Evolutionary conservation across 2,113 vertebrate species (phyloP).

Genomic region (Menura novaehollandiae): DNA sequence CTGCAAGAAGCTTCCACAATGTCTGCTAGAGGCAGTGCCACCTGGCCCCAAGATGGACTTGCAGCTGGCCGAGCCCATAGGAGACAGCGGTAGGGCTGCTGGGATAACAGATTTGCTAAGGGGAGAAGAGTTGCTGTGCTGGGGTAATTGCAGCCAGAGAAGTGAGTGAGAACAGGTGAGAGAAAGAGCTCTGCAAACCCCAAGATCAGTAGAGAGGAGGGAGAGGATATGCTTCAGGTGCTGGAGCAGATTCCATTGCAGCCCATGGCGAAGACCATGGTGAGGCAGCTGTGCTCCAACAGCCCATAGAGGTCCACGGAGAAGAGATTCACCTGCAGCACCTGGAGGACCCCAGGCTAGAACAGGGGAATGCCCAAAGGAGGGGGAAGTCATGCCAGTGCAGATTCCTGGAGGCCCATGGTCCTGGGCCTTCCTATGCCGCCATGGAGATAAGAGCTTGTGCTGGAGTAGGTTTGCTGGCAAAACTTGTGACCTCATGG

Average conservation of each 20-base stretch:
- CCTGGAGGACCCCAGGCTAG: background rate
- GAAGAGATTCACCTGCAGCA: background rate
- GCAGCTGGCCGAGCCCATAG: rapidly evolving
- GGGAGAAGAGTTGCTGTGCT: background rate
- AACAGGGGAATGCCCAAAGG: background rate
- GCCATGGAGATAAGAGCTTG: background rate
- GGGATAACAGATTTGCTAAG: background rate
- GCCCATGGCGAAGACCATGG: background rate
- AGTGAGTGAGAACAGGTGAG: background rate
- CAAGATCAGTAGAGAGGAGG: background rate
- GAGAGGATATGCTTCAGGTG: too few relatives aligned
- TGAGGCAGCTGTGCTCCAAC: background rate
- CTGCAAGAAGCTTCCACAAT: background rate
- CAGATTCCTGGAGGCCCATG: background rate
- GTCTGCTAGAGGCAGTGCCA: background rate
- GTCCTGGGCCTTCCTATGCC: too few relatives aligned
- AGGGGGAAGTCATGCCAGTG: background rate
- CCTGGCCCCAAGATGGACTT: background rate
- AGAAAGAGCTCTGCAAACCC: background rate
- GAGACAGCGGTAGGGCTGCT: too few relatives aligned
- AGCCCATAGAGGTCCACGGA: background rate
- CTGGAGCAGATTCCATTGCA: background rate
- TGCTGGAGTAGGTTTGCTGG: background rate
- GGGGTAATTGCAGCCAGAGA: too few relatives aligned
- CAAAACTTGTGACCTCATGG: background rate